Evolutionary conservation across 1,140 invertebrate species (phyloP).

Genomic region (Nasonia vitripennis): DNA sequence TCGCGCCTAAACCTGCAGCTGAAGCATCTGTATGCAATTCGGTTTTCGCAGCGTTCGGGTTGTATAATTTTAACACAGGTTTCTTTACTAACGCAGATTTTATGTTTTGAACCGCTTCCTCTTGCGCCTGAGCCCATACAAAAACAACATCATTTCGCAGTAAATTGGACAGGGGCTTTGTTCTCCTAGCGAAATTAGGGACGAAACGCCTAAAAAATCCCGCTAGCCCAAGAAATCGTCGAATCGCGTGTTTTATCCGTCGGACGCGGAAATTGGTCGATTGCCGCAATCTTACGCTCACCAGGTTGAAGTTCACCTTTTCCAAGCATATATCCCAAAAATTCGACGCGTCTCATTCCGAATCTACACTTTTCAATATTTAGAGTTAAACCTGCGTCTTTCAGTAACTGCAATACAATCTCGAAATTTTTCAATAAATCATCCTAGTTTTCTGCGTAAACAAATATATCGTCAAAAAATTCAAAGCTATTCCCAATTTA

Average conservation of each 20-base stretch:
- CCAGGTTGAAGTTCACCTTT: constrained; percentile 52
- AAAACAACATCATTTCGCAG: constrained; percentile 19
- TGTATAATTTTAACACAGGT: constrained; percentile 33
- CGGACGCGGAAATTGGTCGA: constrained; percentile 32
- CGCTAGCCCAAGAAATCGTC: constrained; percentile 68
- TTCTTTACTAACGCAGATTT: constrained; percentile 25
- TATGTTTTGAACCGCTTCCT: constrained; percentile 1
- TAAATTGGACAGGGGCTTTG: constrained; percentile 10
- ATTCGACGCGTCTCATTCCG: constrained; percentile 52
- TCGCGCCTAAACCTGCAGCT: constrained; percentile 10
- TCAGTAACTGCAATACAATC: constrained; percentile 54
- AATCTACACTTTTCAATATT: constrained; percentile 62
- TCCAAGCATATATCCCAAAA: constrained; percentile 55
- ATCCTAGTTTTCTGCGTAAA: constrained; percentile 24
- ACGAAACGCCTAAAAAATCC: constrained; percentile 65
- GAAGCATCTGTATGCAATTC: constrained; percentile 48
- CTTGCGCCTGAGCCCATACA: constrained; percentile 9
- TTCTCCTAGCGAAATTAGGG: constrained; percentile 13
- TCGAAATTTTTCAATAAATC: constrained; percentile 18
- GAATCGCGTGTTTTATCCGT: constrained; percentile 48
- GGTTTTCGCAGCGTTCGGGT: constrained; percentile 21
- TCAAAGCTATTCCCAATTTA: constrained; percentile 22
- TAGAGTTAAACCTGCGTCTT: constrained; percentile 58
- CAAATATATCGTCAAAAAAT: constrained; percentile 50
- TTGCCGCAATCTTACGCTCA: constrained; percentile 51